Percentiles rank a stretch among this genome's conserved stretches.
Evolutionary conservation across 2,113 vertebrate species (phyloP).

Genomic region (Athene noctua): DNA sequence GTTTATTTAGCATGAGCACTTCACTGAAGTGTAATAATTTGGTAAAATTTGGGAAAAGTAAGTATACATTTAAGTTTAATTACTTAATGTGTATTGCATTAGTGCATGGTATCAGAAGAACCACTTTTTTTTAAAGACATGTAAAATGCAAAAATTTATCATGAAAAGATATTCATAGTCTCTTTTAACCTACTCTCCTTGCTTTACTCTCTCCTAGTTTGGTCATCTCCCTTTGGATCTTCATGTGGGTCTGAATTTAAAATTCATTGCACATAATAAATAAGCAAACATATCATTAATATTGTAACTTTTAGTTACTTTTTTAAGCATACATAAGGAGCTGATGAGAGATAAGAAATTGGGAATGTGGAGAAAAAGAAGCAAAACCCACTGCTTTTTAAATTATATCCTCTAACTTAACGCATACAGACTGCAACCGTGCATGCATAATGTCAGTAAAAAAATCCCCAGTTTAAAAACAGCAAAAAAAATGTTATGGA

Average conservation of each 20-base stretch:
- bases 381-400: background rate
- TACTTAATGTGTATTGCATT: constrained; percentile 11
- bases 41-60: constrained; percentile 42
- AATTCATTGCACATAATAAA: constrained; percentile 46
- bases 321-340: constrained; percentile 2
- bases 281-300: constrained; percentile 51
- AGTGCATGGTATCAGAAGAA: background rate
- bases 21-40: constrained; percentile 47
- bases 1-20: constrained; percentile 57
- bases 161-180: background rate
- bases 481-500: background rate
- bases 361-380: background rate
- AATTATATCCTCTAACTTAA: constrained; percentile 3
- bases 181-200: background rate
- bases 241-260: background rate
- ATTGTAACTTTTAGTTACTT: constrained; percentile 48
- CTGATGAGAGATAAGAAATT: background rate
- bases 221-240: constrained; percentile 34
- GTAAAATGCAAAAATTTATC: background rate
- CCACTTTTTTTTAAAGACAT: background rate
- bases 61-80: constrained; percentile 44
- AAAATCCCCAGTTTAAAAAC: background rate
- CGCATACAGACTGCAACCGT: background rate
- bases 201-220: background rate
- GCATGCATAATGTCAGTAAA: background rate